These are phyloP conservation scores for Miltochrista miniata DNA, from an alignment of 2,888 invertebrate species.

Conservation along the genomic window DNA sequence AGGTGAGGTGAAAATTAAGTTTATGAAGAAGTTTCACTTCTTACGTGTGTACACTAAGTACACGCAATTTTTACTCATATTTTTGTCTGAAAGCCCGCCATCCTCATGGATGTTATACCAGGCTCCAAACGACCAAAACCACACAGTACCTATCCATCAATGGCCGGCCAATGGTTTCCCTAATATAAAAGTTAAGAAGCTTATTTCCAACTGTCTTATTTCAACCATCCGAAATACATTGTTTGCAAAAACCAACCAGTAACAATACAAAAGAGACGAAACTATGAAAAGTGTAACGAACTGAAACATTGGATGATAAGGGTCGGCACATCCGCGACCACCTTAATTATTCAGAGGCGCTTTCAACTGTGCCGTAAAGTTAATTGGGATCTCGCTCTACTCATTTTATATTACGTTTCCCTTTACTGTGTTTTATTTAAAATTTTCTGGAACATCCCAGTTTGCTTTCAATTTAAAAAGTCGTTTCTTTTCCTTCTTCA, in stretches of 20 bases:
- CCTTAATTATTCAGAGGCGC: slow-evolving; percentile 72
- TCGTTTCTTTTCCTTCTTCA: no score
- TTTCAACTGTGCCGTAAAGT: slow-evolving; percentile 62
- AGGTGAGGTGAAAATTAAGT: no score
- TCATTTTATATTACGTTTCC: slow-evolving; percentile 51
- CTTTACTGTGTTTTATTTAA: slow-evolving; percentile 51
- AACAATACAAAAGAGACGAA: slow-evolving; percentile 44
- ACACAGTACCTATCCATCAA: no score
- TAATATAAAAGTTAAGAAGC: slow-evolving; percentile 2
- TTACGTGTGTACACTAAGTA: no score
- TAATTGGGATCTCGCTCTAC: slow-evolving; percentile 63
- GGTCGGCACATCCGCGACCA: slow-evolving; percentile 48
- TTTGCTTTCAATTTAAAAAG: slow-evolving; percentile 10
- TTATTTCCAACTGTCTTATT: not conserved
- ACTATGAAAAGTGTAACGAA: slow-evolving; percentile 66
- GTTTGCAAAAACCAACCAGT: slow-evolving; percentile 15
- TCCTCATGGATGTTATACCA: no score
- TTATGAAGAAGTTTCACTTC: no score
- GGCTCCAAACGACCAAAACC: no score
- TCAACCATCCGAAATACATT: slow-evolving; percentile 18
- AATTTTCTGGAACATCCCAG: slow-evolving; percentile 26
- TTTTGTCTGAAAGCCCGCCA: no score
- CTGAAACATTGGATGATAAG: slow-evolving; percentile 64
- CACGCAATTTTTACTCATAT: no score
- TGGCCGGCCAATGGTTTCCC: no score